A percentile compares a stretch with the other conserved stretches of the same genome.
phyloP scores from a whole-genome alignment of 2,888 invertebrate genomes.

The Lissocephala sabroskyi region DNA sequence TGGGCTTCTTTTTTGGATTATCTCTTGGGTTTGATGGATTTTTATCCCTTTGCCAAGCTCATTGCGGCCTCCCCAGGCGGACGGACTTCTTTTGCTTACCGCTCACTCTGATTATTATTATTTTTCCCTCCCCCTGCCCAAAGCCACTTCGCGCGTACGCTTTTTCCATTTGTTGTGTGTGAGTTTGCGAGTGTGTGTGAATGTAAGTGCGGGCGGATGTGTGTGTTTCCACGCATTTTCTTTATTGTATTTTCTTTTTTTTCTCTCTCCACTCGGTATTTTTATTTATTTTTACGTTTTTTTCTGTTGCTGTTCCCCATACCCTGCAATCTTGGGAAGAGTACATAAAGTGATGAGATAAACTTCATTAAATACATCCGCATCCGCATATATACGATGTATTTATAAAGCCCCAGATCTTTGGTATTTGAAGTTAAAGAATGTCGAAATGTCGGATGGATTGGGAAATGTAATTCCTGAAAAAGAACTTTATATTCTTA shows the following conservation, averaged over 20 bases:
- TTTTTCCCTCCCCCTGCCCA: conserved; percentile 1
- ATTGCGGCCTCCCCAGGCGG: conserved; percentile 6
- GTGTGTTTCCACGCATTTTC: conserved; percentile 50
- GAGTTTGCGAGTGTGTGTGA: conserved; percentile 4
- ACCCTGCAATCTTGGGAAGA: too few relatives aligned
- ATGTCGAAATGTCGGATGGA: too few relatives aligned
- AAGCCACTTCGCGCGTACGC: too few relatives aligned
- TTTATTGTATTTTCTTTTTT: conserved; percentile 39
- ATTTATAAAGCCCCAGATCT: too few relatives aligned
- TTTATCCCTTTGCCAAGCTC: conserved; percentile 45
- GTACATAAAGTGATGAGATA: too few relatives aligned
- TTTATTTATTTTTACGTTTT: conserved; percentile 44
- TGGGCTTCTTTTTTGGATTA: conserved; percentile 39
- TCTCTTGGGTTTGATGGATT: conserved; percentile 64
- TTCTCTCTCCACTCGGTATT: background rate
- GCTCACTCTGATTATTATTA: conserved; percentile 5
- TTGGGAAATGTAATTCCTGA: too few relatives aligned
- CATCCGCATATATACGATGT: too few relatives aligned
- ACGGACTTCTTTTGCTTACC: conserved; percentile 12
- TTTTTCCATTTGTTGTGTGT: conserved; percentile 3
- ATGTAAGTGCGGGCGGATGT: too few relatives aligned
- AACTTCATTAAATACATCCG: too few relatives aligned
- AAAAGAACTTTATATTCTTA: too few relatives aligned
- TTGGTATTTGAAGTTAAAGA: too few relatives aligned
- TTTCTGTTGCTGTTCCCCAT: conserved; percentile 13